Conservation (phyloP, 2,888 invertebrate species). For the Agriopis marginaria region DNA sequence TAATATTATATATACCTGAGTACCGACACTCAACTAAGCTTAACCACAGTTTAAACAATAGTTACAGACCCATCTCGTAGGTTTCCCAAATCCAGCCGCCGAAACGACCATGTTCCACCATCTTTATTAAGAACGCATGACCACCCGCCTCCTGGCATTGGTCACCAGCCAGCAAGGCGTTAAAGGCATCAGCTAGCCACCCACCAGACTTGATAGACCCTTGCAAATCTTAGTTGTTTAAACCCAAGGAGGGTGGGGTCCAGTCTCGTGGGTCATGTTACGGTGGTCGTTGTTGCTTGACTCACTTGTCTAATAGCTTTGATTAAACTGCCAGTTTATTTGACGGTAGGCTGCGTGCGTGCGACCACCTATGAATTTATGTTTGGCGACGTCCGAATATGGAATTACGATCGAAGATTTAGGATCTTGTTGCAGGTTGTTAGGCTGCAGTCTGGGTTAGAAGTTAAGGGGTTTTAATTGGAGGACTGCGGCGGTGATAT, state of each 20-base stretch:
- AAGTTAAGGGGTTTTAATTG: constrained; percentile 26
- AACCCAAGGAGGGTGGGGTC: constrained; percentile 53
- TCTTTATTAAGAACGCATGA: constrained; percentile 85
- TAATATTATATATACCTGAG: not conserved
- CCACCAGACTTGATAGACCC: constrained; percentile 68
- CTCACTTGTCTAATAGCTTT: constrained; percentile 86
- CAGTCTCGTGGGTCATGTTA: constrained; percentile 65
- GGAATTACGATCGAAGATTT: constrained; percentile 78
- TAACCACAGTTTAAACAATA: not conserved
- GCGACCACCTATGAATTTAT: constrained; percentile 84
- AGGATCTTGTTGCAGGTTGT: constrained; percentile 54
- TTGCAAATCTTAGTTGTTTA: constrained; percentile 43
- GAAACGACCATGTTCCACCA: constrained; percentile 78
- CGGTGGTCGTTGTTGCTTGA: constrained; percentile 74
- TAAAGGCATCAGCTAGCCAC: constrained; percentile 83
- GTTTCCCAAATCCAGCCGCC: constrained; percentile 50
- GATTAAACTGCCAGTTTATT: constrained; percentile 87
- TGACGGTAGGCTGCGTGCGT: constrained; percentile 85
- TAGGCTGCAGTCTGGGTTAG: constrained; percentile 27
- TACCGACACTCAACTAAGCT: not conserved
- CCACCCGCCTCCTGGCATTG: constrained; percentile 82
- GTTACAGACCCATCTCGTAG: constrained; percentile 31
- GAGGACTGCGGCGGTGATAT: constrained; percentile 7
- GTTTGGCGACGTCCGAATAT: constrained; percentile 76
- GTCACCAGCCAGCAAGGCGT: constrained; percentile 85